Conservation (phyloP, 2,888 invertebrate species). For the Heliconius erato region DNA sequence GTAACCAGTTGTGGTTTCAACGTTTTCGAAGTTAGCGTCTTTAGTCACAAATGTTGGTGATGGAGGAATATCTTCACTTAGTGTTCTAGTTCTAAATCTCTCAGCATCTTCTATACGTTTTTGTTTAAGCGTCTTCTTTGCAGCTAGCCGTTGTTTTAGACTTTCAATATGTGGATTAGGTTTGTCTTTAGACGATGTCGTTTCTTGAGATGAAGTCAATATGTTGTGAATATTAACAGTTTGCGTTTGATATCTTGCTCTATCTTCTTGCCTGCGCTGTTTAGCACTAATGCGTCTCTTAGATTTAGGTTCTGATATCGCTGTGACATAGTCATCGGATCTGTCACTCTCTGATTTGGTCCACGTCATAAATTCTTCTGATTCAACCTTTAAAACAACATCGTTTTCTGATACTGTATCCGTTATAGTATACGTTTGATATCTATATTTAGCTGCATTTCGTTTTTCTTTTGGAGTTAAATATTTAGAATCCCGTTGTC, state of each 20-base stretch:
- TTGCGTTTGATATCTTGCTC: conserved; percentile 90
- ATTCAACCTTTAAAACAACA: conserved; percentile 65
- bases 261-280: conserved; percentile 88
- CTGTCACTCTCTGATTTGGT: conserved; percentile 79
- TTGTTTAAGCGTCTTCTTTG: conserved; percentile 84
- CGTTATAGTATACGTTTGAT: conserved; percentile 93
- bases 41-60: conserved; percentile 81
- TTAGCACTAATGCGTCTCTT: conserved; percentile 86
- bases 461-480: conserved; percentile 92
- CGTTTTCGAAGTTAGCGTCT: conserved; percentile 79
- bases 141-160: conserved; percentile 73
- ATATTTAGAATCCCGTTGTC: conserved; percentile 78
- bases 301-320: conserved; percentile 69
- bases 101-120: conserved; percentile 89
- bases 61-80: conserved; percentile 84
- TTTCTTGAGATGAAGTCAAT: conserved; percentile 58
- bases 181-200: conserved; percentile 54
- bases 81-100: conserved; percentile 90
- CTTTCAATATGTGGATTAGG: conserved; percentile 75
- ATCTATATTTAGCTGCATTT: conserved; percentile 91
- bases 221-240: conserved; percentile 77
- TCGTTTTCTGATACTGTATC: conserved; percentile 76
- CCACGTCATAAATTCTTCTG: conserved; percentile 78
- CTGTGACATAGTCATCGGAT: conserved; percentile 74
- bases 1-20: conserved; percentile 82